Percentiles rank a stretch among this genome's conserved stretches.
Conservation (phyloP, 2,888 invertebrate species). For the Helleia helle region DNA sequence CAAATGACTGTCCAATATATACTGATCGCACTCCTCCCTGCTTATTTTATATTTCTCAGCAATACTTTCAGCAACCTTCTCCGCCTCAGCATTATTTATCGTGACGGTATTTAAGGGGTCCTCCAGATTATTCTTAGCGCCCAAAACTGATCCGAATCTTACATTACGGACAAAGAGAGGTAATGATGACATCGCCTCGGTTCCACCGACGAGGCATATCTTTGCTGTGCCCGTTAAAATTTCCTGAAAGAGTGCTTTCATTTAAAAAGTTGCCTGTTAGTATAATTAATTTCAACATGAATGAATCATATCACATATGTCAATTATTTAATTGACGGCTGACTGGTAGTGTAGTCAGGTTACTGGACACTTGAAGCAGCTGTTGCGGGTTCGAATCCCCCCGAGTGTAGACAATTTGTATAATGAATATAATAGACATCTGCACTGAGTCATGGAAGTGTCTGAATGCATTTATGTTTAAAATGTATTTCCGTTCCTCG, state of each 20-base stretch:
- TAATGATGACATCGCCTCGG: slow-evolving; percentile 94
- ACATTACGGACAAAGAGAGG: slow-evolving; percentile 88
- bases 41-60: neutral
- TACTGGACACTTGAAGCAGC: too few relatives aligned
- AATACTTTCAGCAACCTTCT: neutral
- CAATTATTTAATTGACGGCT: too few relatives aligned
- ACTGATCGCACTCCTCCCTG: neutral
- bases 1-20: neutral
- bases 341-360: too few relatives aligned
- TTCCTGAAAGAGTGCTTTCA: slow-evolving; percentile 72
- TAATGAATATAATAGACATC: too few relatives aligned
- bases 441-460: too few relatives aligned
- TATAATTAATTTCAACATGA: too few relatives aligned
- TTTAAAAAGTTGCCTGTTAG: too few relatives aligned
- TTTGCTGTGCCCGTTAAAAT: slow-evolving; percentile 86
- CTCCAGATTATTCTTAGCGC: slow-evolving; percentile 82
- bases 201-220: slow-evolving; percentile 90
- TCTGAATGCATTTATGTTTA: too few relatives aligned
- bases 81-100: neutral
- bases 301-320: too few relatives aligned
- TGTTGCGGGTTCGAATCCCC: too few relatives aligned
- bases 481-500: too few relatives aligned
- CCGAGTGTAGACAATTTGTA: too few relatives aligned
- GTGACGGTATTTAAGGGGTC: slow-evolving; percentile 81
- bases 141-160: slow-evolving; percentile 91